A percentile compares a stretch with the other conserved stretches of the same genome.
Conservation (phyloP, 2,888 invertebrate species). For the Odontothrips loti region DNA sequence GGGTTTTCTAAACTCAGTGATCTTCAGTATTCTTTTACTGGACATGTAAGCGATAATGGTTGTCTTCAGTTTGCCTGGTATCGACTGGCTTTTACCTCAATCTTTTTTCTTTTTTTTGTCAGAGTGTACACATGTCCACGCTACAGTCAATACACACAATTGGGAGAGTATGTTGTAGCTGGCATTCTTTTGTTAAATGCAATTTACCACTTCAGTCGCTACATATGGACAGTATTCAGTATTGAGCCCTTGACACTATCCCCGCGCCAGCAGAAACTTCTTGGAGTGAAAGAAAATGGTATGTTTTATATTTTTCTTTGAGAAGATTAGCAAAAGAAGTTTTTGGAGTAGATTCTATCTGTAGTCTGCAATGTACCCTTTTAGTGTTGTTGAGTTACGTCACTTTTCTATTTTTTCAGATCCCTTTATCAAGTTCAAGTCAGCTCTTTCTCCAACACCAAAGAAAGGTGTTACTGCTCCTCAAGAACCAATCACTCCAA, state of each 20-base stretch:
- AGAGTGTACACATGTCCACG: slow-evolving; percentile 37
- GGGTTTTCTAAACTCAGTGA: slow-evolving; percentile 55
- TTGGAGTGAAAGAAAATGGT: slow-evolving; percentile 52
- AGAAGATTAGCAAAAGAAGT: too few species aligned
- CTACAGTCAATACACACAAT: slow-evolving; percentile 36
- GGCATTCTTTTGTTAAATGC: slow-evolving; percentile 37
- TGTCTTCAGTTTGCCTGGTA: not conserved
- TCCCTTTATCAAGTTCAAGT: slow-evolving; percentile 27
- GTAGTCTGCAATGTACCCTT: not conserved
- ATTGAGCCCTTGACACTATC: slow-evolving; percentile 51
- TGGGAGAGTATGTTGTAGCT: slow-evolving; percentile 36
- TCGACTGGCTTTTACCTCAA: not conserved
- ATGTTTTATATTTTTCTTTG: slow-evolving; percentile 32
- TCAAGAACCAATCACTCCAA: slow-evolving; percentile 41
- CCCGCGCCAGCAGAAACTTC: slow-evolving; percentile 51
- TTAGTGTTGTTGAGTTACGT: not conserved
- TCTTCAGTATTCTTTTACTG: slow-evolving; percentile 54
- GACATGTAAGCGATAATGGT: slow-evolving; percentile 56
- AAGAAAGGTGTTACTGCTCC: not conserved
- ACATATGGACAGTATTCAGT: slow-evolving; percentile 47
- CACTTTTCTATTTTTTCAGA: slow-evolving; percentile 36
- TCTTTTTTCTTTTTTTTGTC: slow-evolving; percentile 31
- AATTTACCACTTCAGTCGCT: slow-evolving; percentile 49
- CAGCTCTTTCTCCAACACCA: not conserved
- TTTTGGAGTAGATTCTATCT: too few species aligned